Evolutionary conservation across 2,797 vertebrate genomes (phyloP).

Genomic region (Helarctos malayanus): DNA sequence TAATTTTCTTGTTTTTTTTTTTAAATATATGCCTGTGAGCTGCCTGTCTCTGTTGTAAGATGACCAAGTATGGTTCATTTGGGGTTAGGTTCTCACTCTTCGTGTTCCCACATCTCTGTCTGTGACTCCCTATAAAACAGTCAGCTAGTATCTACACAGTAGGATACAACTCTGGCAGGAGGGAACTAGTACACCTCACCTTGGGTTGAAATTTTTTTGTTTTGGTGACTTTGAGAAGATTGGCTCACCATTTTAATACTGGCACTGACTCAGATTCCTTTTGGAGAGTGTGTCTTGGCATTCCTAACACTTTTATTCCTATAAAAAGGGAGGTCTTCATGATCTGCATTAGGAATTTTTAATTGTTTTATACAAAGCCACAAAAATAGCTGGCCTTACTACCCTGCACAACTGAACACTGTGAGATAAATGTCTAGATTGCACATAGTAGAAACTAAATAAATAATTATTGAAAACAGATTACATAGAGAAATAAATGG

Average conservation of each 20-base stretch:
- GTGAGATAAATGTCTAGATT: neutral
- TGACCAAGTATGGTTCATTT: neutral
- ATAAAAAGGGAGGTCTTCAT: neutral
- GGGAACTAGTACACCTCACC: neutral
- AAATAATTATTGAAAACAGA: neutral
- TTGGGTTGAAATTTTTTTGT: neutral
- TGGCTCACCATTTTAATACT: neutral
- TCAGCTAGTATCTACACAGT: neutral
- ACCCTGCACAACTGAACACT: neutral
- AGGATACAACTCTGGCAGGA: neutral
- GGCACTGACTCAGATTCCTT: neutral
- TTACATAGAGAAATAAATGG: neutral
- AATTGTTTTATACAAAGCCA: neutral
- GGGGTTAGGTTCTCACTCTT: neutral
- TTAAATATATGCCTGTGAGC: neutral
- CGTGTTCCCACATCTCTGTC: neutral
- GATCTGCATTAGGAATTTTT: neutral
- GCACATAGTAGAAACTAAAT: neutral
- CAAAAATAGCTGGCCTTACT: neutral
- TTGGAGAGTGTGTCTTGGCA: neutral
- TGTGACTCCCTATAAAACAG: neutral
- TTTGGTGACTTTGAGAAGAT: neutral
- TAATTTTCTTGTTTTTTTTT: neutral
- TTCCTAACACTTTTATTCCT: neutral
- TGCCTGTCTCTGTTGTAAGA: neutral